Evolutionary conservation across 2,888 invertebrate species (phyloP).

Genomic region (Eulithis prunata): DNA sequence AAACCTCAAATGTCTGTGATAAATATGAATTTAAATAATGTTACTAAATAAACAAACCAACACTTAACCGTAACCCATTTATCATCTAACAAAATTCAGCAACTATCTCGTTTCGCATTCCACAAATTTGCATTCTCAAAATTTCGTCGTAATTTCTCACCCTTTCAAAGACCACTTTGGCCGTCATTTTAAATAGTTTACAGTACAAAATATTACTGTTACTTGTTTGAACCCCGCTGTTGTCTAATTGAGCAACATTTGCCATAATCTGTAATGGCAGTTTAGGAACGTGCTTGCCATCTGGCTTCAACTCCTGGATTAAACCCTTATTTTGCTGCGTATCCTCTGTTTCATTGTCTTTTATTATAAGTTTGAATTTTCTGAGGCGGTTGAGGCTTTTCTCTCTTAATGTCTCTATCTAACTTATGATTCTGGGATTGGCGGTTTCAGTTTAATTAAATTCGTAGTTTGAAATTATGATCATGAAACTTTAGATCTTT

Average conservation of each 20-base stretch:
- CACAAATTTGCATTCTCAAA: constrained; percentile 21
- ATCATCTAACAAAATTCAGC: constrained; percentile 9
- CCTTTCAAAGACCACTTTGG: constrained; percentile 30
- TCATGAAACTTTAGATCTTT: no score
- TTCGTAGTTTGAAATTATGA: no score
- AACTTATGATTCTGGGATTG: not conserved
- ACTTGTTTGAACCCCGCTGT: constrained; percentile 33
- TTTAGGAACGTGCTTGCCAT: constrained; percentile 35
- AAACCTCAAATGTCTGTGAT: not conserved
- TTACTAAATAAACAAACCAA: not conserved
- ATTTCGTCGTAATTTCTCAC: constrained; percentile 27
- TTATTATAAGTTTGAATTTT: constrained; percentile 26
- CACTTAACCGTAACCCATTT: constrained; percentile 3
- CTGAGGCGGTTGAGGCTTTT: constrained; percentile 6
- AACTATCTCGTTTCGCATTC: constrained; percentile 6
- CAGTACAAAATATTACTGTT: constrained; percentile 27
- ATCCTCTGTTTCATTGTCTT: constrained; percentile 20
- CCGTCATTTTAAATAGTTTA: constrained; percentile 32
- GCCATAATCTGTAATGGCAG: constrained; percentile 35
- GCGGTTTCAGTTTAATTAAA: not conserved
- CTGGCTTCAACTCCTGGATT: constrained; percentile 32
- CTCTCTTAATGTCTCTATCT: constrained; percentile 7
- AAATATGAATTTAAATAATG: not conserved
- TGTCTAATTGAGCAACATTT: constrained; percentile 42
- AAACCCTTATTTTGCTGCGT: constrained; percentile 32